Percentiles rank a stretch among this genome's conserved stretches.
These are phyloP conservation scores for Fabriciana adippe DNA, from an alignment of 2,888 invertebrate species.

Conservation along the genomic window DNA sequence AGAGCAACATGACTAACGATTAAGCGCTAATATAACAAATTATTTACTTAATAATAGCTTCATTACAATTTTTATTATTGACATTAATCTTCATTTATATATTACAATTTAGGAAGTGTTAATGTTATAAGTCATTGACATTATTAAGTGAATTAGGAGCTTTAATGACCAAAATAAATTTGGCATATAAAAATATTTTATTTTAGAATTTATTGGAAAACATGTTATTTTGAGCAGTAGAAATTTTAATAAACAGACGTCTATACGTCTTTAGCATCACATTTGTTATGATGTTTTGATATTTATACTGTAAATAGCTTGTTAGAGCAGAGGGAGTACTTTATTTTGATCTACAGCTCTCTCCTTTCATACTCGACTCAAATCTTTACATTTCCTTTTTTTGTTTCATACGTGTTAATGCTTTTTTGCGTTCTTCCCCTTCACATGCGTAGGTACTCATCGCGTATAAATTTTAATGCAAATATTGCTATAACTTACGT, in stretches of 20 bases:
- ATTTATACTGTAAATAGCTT: no score
- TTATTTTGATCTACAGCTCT: no score
- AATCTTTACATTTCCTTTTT: no score
- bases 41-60: constrained; percentile 42
- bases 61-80: constrained; percentile 37
- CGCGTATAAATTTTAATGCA: constrained; percentile 26
- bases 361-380: no score
- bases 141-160: constrained; percentile 4
- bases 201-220: constrained; percentile 1
- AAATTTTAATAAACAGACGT: not conserved
- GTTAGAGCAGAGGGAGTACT: no score
- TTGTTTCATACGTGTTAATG: no score
- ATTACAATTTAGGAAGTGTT: constrained; percentile 16
- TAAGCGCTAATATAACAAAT: constrained; percentile 59
- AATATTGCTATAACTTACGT: constrained; percentile 41
- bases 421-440: no score
- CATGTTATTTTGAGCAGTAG: not conserved
- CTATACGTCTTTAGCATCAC: not conserved
- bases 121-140: not conserved
- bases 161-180: constrained; percentile 2
- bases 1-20: constrained; percentile 64
- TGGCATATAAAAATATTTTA: not conserved
- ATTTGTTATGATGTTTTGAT: constrained; percentile 35
- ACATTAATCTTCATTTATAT: constrained; percentile 28
- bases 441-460: no score